Conservation (phyloP, 1,140 invertebrate genomes). For the Helicoverpa zea region DNA sequence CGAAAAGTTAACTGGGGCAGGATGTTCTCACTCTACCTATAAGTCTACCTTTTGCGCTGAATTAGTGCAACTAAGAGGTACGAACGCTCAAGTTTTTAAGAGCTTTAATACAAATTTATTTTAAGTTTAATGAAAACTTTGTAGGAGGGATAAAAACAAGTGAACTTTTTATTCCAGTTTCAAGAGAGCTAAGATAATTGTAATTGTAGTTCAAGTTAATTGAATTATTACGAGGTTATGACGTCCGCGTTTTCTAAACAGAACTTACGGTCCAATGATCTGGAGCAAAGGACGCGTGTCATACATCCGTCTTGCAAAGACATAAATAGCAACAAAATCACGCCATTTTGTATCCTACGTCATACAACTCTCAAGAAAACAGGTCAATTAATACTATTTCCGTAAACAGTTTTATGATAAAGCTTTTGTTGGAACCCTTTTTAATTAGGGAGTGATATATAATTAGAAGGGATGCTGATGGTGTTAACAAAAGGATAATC, state of each 20-base stretch:
- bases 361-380: conserved; percentile 23
- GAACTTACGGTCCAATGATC: too few species aligned
- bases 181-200: background rate
- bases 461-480: conserved; percentile 55
- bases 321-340: background rate
- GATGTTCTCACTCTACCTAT: background rate
- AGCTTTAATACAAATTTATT: conserved; percentile 33
- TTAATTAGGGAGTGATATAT: conserved; percentile 59
- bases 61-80: conserved; percentile 41
- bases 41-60: conserved; percentile 38
- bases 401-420: conserved; percentile 63
- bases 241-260: too few species aligned
- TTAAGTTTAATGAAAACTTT: conserved; percentile 15
- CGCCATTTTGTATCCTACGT: background rate
- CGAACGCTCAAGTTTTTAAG: conserved; percentile 23
- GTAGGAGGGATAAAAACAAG: background rate
- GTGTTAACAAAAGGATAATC: conserved; percentile 40
- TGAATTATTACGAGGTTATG: too few species aligned
- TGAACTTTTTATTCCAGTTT: background rate
- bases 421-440: conserved; percentile 59
- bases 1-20: conserved; percentile 39
- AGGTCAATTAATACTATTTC: conserved; percentile 60
- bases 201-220: too few species aligned
- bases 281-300: too few species aligned
- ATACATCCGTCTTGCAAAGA: too few species aligned